Conservation (phyloP, 2,113 vertebrate genomes). For the Phyllostomus discolor region DNA sequence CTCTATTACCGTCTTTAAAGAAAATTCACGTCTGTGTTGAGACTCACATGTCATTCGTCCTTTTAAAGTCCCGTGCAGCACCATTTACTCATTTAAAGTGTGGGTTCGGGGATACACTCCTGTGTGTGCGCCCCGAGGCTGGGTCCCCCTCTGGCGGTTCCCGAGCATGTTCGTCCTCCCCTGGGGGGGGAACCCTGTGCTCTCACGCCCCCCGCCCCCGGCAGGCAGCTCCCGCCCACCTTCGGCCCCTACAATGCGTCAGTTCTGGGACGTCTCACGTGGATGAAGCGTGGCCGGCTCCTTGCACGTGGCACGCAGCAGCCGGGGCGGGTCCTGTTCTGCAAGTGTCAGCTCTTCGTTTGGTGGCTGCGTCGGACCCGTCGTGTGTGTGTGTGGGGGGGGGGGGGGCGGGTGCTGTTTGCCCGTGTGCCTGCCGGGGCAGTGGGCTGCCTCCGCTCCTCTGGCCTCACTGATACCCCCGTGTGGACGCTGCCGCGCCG, state of each 20-base stretch:
- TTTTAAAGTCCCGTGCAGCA: not conserved
- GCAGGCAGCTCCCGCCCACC: too few species aligned
- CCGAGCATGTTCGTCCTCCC: not conserved
- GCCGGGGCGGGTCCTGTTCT: accelerated
- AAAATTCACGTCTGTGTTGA: accelerated
- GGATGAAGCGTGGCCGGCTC: not conserved
- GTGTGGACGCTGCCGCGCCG: too few species aligned
- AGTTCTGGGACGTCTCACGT: accelerated
- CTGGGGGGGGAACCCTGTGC: not conserved
- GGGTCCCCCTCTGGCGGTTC: not conserved
- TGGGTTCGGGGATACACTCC: accelerated
- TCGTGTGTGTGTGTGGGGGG: too few species aligned
- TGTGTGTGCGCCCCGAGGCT: not conserved
- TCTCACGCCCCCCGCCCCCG: not conserved
- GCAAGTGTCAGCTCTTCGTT: accelerated
- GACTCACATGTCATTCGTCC: not conserved
- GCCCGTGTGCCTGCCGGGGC: accelerated
- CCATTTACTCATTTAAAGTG: not conserved
- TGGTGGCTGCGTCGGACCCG: accelerated
- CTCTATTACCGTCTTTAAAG: not conserved
- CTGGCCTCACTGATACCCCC: accelerated
- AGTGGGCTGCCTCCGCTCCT: accelerated
- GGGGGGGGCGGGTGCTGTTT: accelerated
- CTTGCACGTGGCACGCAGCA: not conserved
- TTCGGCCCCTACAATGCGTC: not conserved